Evolutionary conservation across 1,140 invertebrate species (phyloP).

Genomic region (Danaus plexippus): DNA sequence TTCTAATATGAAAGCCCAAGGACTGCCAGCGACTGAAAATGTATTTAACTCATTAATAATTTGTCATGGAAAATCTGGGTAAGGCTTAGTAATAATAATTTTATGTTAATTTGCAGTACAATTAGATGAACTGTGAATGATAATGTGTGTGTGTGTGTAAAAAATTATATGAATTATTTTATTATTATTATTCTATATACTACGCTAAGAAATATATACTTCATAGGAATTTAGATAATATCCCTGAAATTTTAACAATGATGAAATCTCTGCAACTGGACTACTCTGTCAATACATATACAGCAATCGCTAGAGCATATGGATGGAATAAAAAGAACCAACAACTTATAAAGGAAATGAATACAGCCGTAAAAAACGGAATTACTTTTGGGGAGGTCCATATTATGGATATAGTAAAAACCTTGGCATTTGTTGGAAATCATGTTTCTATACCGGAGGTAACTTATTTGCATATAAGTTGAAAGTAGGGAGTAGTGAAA

Average conservation of each 20-base stretch:
- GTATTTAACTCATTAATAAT: constrained; percentile 75
- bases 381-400: constrained; percentile 52
- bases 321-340: constrained; percentile 67
- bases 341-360: constrained; percentile 47
- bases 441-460: constrained; percentile 45
- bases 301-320: constrained; percentile 57
- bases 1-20: constrained; percentile 73
- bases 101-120: not conserved
- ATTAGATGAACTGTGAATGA: not conserved
- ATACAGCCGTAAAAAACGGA: constrained; percentile 27
- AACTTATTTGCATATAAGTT: constrained; percentile 8
- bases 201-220: too few species aligned
- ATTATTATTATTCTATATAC: not conserved
- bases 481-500: too few species aligned
- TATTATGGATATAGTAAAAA: constrained; percentile 70
- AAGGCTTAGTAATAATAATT: constrained; percentile 20
- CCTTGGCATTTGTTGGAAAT: constrained; percentile 36
- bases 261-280: constrained; percentile 70
- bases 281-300: constrained; percentile 65
- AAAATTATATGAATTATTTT: not conserved
- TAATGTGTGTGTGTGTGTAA: too few species aligned
- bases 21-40: constrained; percentile 71
- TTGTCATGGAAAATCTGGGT: constrained; percentile 72
- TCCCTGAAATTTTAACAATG: constrained; percentile 63
- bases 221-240: constrained; percentile 52